phyloP scores from a whole-genome alignment of 2,888 invertebrate species.

The Pollenia labialis region DNA sequence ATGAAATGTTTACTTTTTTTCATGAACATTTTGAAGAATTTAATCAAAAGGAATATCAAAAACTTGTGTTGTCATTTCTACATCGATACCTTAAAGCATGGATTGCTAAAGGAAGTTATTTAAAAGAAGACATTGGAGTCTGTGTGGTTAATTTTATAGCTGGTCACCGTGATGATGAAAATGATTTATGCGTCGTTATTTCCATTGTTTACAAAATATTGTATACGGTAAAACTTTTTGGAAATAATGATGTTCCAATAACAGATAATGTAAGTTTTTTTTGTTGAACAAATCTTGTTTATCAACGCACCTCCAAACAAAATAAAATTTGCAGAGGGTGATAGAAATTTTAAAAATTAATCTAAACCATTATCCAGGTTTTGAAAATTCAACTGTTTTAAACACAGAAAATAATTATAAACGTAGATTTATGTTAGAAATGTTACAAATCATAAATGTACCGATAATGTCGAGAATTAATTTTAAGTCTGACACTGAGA shows the following conservation, averaged over 20 bases:
- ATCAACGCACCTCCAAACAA: too few relatives aligned
- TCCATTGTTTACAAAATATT: constrained; percentile 70
- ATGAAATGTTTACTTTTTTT: constrained; percentile 52
- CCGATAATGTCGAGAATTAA: too few relatives aligned
- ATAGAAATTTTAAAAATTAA: too few relatives aligned
- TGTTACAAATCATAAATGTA: too few relatives aligned
- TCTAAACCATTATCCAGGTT: too few relatives aligned
- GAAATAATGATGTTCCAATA: constrained; percentile 16
- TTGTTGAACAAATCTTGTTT: neutral
- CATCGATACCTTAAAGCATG: constrained; percentile 58
- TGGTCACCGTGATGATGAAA: constrained; percentile 45
- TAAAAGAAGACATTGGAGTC: constrained; percentile 26
- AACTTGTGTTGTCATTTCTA: constrained; percentile 44
- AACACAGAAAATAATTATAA: too few relatives aligned
- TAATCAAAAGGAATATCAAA: constrained; percentile 40
- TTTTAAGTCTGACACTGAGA: too few relatives aligned
- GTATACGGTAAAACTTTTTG: constrained; percentile 23
- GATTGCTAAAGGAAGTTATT: neutral
- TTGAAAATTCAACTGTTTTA: too few relatives aligned
- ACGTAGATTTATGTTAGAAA: too few relatives aligned
- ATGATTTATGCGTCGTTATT: constrained; percentile 51
- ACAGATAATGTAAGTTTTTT: constrained; percentile 44
- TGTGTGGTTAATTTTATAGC: constrained; percentile 22
- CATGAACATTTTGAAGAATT: constrained; percentile 61
- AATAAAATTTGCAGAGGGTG: too few relatives aligned